Conservation (phyloP, 2,113 vertebrate genomes). For the Arenaria interpres region DNA sequence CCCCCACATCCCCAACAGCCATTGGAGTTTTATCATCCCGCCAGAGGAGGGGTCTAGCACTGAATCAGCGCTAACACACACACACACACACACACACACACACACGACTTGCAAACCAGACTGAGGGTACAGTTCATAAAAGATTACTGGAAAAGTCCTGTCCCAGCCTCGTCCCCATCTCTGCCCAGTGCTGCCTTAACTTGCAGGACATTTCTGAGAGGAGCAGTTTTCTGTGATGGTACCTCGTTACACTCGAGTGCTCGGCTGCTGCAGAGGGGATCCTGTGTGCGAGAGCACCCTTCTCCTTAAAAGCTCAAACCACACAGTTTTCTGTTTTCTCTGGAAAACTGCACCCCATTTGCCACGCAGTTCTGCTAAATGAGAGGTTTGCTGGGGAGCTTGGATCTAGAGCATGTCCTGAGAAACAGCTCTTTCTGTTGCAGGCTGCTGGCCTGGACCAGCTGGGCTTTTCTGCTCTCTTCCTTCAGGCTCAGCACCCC, state of each 20-base stretch:
- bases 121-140: not conserved
- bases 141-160: not conserved
- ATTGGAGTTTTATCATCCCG: not conserved
- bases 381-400: not conserved
- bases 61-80: not conserved
- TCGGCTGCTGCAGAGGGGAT: not conserved
- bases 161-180: not conserved
- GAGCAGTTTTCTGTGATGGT: not conserved
- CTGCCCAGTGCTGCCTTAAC: not conserved
- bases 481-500: not conserved
- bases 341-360: not conserved
- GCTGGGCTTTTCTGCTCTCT: not conserved
- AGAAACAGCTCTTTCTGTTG: not conserved
- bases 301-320: not conserved
- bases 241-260: not conserved
- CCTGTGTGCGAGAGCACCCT: accelerated
- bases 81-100: no score
- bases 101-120: not conserved
- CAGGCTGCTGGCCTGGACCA: not conserved
- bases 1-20: not conserved
- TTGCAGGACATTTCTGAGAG: not conserved
- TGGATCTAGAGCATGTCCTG: not conserved
- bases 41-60: not conserved
- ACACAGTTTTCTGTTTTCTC: not conserved
- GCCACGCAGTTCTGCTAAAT: not conserved